phyloP scores from a whole-genome alignment of 1,140 invertebrate species.

The Hydropsyche tenuis region DNA sequence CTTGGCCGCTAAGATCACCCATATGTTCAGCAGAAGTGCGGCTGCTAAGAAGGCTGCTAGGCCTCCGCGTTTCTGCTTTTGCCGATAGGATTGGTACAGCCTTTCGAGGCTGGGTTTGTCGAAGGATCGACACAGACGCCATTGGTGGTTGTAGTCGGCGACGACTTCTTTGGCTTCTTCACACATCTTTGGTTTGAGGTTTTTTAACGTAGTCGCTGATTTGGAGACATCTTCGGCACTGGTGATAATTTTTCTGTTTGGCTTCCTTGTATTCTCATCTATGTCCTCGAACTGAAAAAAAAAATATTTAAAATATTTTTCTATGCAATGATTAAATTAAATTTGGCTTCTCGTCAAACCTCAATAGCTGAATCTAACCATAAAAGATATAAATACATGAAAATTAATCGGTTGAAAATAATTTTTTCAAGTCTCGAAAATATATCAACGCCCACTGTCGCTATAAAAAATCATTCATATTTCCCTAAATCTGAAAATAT shows the following conservation, averaged over 20 bases:
- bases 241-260: not conserved
- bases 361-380: too few relatives aligned
- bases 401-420: too few relatives aligned
- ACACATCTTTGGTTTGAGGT: not conserved
- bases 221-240: not conserved
- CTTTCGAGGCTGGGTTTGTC: constrained; percentile 70
- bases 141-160: constrained; percentile 6
- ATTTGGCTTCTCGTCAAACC: too few relatives aligned
- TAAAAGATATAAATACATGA: too few relatives aligned
- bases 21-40: constrained; percentile 67
- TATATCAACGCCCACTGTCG: too few relatives aligned
- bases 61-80: constrained; percentile 77
- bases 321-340: too few relatives aligned
- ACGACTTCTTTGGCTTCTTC: constrained; percentile 33
- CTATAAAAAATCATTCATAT: too few relatives aligned
- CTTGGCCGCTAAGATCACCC: constrained; percentile 62
- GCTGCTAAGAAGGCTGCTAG: constrained; percentile 76
- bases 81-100: constrained; percentile 77
- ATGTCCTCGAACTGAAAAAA: not conserved
- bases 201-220: not conserved
- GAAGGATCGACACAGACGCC: constrained; percentile 50
- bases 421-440: too few relatives aligned
- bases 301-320: too few relatives aligned
- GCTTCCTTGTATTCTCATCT: not conserved
- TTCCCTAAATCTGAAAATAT: too few relatives aligned